Evolutionary conservation across 2,113 vertebrate genomes (phyloP), one percentile per base, ranked within the genome.

Genomic region (Clarias batrachus): DNA sequence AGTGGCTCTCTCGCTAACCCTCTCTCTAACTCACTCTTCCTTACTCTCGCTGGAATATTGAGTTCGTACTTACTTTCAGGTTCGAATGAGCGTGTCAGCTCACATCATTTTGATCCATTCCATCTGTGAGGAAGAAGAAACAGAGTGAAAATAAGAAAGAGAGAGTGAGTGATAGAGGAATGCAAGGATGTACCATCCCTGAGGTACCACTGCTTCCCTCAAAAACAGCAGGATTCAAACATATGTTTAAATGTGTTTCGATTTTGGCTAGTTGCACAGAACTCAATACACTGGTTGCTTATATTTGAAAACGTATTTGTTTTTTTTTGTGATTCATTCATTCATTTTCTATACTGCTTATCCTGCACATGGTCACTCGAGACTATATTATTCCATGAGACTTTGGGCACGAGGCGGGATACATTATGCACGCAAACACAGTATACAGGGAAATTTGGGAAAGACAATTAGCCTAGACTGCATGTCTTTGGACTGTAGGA

Each of bases 61-160:
- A 56, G 59, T 84, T 90, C 90, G 89, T 90, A 91, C 89, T 88
- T 87, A 87, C 60, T 79, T 87, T 82, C 87, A 90, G 88, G 78
- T 62, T 81, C 25, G 78, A 81, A 62, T 81, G 78, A 81, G 21
- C 30, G 7, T 41, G 78, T 81, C 59, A 91, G 92, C 89, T 94
- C 93, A 90, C 83, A 62, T 81, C 80, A 82, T 90, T 93, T 93
- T 94, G 93, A 93, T 94, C 90, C 85, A 85, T 33, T 73, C 57
- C 78, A 81, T 81, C 78, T 84, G 85, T 93, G 92, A 93, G 85
- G 77, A 91, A 89, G 91, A 90, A 87, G 88, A 92, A 66, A 74
- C 33, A 79, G 56, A 63, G 85, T 41, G 79, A 74, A 81, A 62
- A 81, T 33, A 41, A 87, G 41, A 80, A 3, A 77, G 86, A 62